Evolutionary conservation across 64 coral and sea anemone species (phyloP), one percentile per base, ranked within the genome.

Genomic region (Actinia equina): DNA sequence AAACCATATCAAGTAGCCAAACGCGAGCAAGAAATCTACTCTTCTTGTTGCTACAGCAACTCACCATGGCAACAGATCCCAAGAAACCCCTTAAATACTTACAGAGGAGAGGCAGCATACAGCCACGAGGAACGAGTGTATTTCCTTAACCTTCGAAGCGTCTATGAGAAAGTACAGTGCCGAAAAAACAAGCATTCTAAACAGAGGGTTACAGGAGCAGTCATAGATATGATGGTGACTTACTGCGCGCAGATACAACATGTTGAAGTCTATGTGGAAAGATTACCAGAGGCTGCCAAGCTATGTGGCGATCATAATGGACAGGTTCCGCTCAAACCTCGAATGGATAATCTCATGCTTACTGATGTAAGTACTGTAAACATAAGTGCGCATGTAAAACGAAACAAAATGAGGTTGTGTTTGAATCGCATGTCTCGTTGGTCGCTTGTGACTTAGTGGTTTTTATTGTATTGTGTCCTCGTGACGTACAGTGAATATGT

Each of bases 161-260:
- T 85, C 52, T 85, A 85, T 17, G 83, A 85, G 45, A 85, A 85
- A 63, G 83, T 97, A 0, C 94, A 97, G 41, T 97, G 94, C 82
- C 91, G 94, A 52, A 97, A 97, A 49, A 97, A 97, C 81, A 97
- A 97, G 56, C 92, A 97, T 74, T 97, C 94, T 19, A 97, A 97
- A 63, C 94, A 97, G 61, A 78, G 94, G 43, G 85, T 97, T 0
- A 89, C 86, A 20, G 91, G 91, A 15, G 94, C 91, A 4, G 92
- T 90, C 10, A 89, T 97, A 1, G 91, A 97, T n/a, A 90, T 97
- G 88, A 83, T 92, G 57, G 94, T 92, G 2, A 93, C 92, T 1
- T 92, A 89, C 46, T 88, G 91, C 27, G 84, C 91, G 1, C 94
- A 92, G 16, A 93, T 97, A 27, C 85, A 89, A 16, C 92, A 91